Percentiles rank a stretch among this genome's conserved stretches.
Conservation (phyloP, 2,888 invertebrate species). For the Callyntrura sp. region DNA sequence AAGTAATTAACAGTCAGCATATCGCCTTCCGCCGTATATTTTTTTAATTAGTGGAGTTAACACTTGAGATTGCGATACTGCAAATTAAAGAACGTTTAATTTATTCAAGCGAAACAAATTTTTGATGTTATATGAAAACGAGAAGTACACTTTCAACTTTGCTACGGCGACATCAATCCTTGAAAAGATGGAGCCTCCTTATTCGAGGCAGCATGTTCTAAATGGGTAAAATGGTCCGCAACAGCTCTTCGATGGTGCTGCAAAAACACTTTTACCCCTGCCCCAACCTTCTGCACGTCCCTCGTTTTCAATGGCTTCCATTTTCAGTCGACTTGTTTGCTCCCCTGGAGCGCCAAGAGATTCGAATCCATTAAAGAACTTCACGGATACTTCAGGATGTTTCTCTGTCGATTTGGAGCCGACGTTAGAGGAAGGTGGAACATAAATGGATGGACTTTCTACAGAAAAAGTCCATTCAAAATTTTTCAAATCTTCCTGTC, state of each 20-base stretch:
- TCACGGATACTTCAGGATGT: conserved; percentile 3
- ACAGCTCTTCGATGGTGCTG: background rate
- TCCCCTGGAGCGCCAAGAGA: conserved; percentile 37
- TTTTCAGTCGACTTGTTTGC: background rate
- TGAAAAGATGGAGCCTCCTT: no score
- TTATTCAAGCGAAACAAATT: no score
- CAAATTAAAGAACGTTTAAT: no score
- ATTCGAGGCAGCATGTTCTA: conserved; percentile 2
- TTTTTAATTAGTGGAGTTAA: no score
- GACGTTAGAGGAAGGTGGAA: no score
- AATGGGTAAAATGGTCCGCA: conserved; percentile 34
- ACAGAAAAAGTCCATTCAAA: conserved; percentile 42
- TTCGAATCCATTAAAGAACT: conserved; percentile 32
- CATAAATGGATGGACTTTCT: conserved; percentile 31
- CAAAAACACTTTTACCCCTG: conserved; percentile 5
- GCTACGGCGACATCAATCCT: no score
- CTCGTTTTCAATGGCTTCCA: background rate
- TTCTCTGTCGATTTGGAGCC: no score
- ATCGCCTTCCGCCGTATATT: no score
- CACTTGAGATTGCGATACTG: no score
- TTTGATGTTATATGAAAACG: no score
- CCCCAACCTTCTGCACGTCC: conserved; percentile 18
- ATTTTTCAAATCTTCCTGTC: conserved; percentile 9
- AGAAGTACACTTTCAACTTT: no score
- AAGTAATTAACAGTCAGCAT: no score